A percentile compares a stretch with the other conserved stretches of the same genome.
phyloP scores from a whole-genome alignment of 2,797 vertebrate genomes.

The Melanotaenia maccullochi region DNA sequence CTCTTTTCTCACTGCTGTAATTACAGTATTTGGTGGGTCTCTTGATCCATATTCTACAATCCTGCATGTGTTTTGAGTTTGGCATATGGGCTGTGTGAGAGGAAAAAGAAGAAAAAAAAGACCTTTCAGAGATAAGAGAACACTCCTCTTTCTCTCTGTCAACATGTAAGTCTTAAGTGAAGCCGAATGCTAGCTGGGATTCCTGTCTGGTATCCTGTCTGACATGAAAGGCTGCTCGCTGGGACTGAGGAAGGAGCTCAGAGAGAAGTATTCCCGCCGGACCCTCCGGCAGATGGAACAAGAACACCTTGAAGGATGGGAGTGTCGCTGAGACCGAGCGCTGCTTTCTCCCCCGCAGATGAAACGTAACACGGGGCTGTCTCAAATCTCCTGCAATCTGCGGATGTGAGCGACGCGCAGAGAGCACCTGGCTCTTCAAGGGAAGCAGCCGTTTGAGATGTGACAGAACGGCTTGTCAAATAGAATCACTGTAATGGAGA shows the following conservation, averaged over 20 bases:
- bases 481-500: slow-evolving; percentile 76
- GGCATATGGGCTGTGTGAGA: slow-evolving; percentile 58
- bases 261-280: slow-evolving; percentile 79
- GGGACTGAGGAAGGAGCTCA: slow-evolving; percentile 75
- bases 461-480: slow-evolving; percentile 80
- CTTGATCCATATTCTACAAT: slow-evolving; percentile 44
- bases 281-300: slow-evolving; percentile 79
- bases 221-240: slow-evolving; percentile 83
- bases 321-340: slow-evolving; percentile 70
- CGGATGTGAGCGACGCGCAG: slow-evolving; percentile 69
- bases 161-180: slow-evolving; percentile 80
- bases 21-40: slow-evolving; percentile 33
- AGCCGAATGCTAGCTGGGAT: slow-evolving; percentile 80
- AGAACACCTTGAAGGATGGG: slow-evolving; percentile 82
- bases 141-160: slow-evolving; percentile 74
- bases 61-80: slow-evolving; percentile 72
- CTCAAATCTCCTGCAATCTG: slow-evolving; percentile 75
- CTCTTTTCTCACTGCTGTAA: slow-evolving; percentile 16
- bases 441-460: slow-evolving; percentile 77
- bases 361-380: slow-evolving; percentile 71
- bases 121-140: slow-evolving; percentile 74
- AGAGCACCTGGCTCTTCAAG: slow-evolving; percentile 81
- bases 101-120: slow-evolving; percentile 36
- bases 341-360: slow-evolving; percentile 69
- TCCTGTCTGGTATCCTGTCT: slow-evolving; percentile 83